Base-by-base conservation (phyloP, 2,888 invertebrate genomes). In the Cryptocheilus praepositus region DNA sequence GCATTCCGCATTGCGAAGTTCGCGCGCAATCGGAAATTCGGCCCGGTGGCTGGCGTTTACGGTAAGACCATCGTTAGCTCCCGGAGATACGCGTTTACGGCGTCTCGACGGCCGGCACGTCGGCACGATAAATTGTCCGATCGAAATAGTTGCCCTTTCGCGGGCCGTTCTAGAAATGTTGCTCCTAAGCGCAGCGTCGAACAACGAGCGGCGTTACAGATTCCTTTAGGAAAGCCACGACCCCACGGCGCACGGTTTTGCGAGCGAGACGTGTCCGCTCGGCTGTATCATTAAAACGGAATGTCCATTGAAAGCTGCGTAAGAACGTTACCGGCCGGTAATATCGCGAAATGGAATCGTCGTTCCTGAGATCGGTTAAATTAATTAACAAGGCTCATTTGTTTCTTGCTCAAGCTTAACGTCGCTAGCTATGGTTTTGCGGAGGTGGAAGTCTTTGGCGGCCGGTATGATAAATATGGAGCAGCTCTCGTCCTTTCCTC, bases 311-410 rank as follows among this genome's bases (percentile, higher is more conserved):
- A 28, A 16, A 53, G 61, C 11, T 44, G 43, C 51, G 61, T 56
- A 55, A 61, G 46, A 54, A 49, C 19, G 46, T 15, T 44, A 46
- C 36, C 8, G 11, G 13, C 13, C 8, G 7, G 36, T 36, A 36
- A 11, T 11, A 36, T 36, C 36, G 36, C 36, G 36, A 36, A 36
- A 36, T 36, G 21, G 21, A 61, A 62, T 61, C 45, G 13, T 15
- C 52, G 64, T 74, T 71, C 66, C 61, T 64, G 54, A 28, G 68
- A 44, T 63, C 69, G 45, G 67, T 72, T 66, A 75, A 71, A 75
- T 76, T 75, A 75, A 76, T 75, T 76, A 76, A 76, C 73, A 75
- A 75, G 60, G 11, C 66, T 56, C 59, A 70, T 76, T 68, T 65
- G 64, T 73, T 76, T 76, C 70, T 76, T 75, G 70, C 18, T 21